Evolutionary conservation across 2,888 invertebrate genomes (phyloP).

Genomic region (Escarpia spicata): DNA sequence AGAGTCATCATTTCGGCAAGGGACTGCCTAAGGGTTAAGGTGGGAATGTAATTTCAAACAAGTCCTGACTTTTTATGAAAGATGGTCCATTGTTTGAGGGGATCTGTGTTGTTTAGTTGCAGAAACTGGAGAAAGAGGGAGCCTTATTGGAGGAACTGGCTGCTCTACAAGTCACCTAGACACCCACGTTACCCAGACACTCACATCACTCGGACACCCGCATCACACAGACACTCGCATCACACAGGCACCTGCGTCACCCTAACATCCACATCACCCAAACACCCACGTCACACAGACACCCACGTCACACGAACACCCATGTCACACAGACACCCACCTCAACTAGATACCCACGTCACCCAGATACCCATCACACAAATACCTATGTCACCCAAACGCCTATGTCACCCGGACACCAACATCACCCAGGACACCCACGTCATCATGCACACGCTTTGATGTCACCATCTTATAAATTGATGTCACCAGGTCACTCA

Average conservation of each 20-base stretch:
- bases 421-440: too few relatives aligned
- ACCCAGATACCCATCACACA: neutral
- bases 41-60: too few relatives aligned
- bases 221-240: neutral
- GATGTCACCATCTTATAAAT: neutral
- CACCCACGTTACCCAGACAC: neutral
- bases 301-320: neutral
- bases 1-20: too few relatives aligned
- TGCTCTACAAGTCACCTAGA: neutral
- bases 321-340: neutral
- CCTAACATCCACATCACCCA: neutral
- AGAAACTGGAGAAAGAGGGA: slow-evolving; percentile 1
- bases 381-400: neutral
- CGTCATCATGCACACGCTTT: neutral
- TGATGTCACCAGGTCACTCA: neutral
- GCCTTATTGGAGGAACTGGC: neutral
- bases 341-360: neutral
- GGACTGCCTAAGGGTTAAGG: too few relatives aligned
- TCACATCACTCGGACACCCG: neutral
- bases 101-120: neutral
- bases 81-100: neutral
- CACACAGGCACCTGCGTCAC: neutral
- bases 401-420: neutral
- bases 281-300: neutral
- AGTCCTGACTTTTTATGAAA: too few relatives aligned